Evolutionary conservation across 2,888 invertebrate species (phyloP).

Genomic region (Callosobruchus maculatus): DNA sequence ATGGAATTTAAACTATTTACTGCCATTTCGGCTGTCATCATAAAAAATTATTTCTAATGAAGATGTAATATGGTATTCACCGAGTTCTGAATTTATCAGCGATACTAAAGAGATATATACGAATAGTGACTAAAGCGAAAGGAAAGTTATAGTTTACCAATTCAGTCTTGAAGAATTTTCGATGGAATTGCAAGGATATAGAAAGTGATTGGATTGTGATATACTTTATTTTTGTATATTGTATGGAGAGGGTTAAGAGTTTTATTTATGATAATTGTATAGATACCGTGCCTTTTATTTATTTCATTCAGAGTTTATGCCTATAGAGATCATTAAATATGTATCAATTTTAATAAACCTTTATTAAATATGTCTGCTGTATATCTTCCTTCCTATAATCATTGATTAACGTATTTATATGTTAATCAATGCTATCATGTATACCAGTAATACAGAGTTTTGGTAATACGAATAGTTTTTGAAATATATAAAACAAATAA

Average conservation of each 20-base stretch:
- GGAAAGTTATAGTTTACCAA: background rate
- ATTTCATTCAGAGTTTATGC: constrained; percentile 42
- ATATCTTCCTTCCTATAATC: background rate
- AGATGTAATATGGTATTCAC: too few species aligned
- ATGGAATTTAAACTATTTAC: too few species aligned
- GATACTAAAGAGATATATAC: too few species aligned
- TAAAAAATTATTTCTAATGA: constrained; percentile 8
- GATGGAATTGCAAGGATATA: constrained; percentile 20
- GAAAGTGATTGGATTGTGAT: constrained; percentile 45
- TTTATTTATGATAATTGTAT: constrained; percentile 41
- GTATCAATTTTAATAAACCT: constrained; percentile 43
- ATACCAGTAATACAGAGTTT: too few species aligned
- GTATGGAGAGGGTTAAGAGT: constrained; percentile 34
- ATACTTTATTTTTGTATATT: constrained; percentile 48
- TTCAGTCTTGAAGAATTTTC: constrained; percentile 12
- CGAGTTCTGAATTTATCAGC: too few species aligned
- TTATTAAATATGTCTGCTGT: constrained; percentile 21
- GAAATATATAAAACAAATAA: too few species aligned
- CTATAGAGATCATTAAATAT: constrained; percentile 38
- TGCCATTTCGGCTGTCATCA: too few species aligned
- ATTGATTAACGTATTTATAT: too few species aligned
- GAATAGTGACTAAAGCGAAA: background rate
- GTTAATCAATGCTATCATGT: too few species aligned
- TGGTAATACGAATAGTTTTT: too few species aligned
- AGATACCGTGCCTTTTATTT: constrained; percentile 50